A percentile compares a stretch with the other conserved stretches of the same genome.
These are phyloP conservation scores for Sebastiscus tertius DNA, from an alignment of 2,797 vertebrate genomes.

Conservation along the genomic window DNA sequence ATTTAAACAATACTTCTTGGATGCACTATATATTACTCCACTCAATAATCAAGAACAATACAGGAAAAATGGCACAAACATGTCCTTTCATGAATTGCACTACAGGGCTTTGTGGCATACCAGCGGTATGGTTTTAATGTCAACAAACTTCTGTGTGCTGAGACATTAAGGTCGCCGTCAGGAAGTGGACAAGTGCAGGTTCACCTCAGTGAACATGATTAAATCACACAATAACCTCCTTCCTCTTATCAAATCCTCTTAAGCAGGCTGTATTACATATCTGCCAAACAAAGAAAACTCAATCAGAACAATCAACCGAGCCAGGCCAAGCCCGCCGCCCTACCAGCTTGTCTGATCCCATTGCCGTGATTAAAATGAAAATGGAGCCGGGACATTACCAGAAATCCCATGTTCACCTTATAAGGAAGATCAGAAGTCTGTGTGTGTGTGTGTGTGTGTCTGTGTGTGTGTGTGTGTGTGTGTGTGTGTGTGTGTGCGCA, in stretches of 20 bases:
- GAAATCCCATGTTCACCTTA: conserved; percentile 83
- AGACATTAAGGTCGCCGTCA: conserved; percentile 51
- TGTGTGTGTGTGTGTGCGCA: background rate
- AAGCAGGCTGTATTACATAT: conserved; percentile 86
- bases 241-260: conserved; percentile 84
- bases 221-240: conserved; percentile 82
- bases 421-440: conserved; percentile 73
- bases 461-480: conserved; percentile 34
- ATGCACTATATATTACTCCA: background rate
- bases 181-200: conserved; percentile 68
- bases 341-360: conserved; percentile 82
- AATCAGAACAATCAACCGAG: conserved; percentile 84
- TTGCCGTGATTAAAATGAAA: conserved; percentile 88
- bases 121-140: conserved; percentile 17
- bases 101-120: background rate
- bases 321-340: conserved; percentile 55
- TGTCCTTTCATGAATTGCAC: background rate
- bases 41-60: background rate
- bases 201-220: conserved; percentile 81
- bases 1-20: background rate
- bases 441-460: conserved; percentile 32
- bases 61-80: background rate
- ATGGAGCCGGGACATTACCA: conserved; percentile 80
- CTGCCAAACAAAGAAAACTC: conserved; percentile 86
- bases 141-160: background rate